phyloP scores from a whole-genome alignment of 2,113 vertebrate genomes.

The Plectropomus leopardus region DNA sequence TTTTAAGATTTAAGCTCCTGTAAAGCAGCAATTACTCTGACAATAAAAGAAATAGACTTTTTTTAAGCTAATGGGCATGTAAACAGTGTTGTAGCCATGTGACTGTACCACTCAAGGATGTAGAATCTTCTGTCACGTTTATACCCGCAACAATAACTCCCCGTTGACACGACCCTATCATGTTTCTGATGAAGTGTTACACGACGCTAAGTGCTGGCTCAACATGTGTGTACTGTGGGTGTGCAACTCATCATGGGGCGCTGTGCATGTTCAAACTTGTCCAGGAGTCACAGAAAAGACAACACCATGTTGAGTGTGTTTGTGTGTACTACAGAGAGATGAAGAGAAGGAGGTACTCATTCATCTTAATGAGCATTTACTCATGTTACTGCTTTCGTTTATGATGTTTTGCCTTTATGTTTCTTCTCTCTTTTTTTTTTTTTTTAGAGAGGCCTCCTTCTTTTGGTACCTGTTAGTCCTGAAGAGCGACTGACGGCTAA shows the following conservation, averaged over 20 bases:
- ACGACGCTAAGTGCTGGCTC: conserved; percentile 51
- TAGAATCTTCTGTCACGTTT: conserved; percentile 11
- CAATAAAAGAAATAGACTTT: background rate
- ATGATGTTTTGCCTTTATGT: background rate
- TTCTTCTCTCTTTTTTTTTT: background rate
- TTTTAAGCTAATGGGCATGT: background rate
- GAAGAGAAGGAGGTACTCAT: conserved; percentile 40
- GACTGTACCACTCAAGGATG: background rate
- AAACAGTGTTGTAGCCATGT: background rate
- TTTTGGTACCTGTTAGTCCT: conserved; percentile 44
- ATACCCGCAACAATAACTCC: conserved; percentile 27
- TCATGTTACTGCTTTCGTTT: conserved; percentile 36
- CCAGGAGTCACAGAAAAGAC: conserved; percentile 39
- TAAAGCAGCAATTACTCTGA: too few species aligned
- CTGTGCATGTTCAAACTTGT: conserved; percentile 64
- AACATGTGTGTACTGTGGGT: conserved; percentile 40
- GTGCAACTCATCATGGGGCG: conserved; percentile 19
- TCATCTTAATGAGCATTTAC: conserved; percentile 38
- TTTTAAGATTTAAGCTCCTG: too few species aligned
- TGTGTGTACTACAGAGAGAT: conserved; percentile 38
- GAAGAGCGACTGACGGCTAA: conserved; percentile 9
- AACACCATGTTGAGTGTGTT: conserved; percentile 12
- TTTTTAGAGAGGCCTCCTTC: background rate
- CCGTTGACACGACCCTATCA: conserved; percentile 24
- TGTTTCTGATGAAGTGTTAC: conserved; percentile 55